These are phyloP conservation scores for Dinoponera quadriceps DNA, from an alignment of 1,140 invertebrate genomes.

Conservation along the genomic window DNA sequence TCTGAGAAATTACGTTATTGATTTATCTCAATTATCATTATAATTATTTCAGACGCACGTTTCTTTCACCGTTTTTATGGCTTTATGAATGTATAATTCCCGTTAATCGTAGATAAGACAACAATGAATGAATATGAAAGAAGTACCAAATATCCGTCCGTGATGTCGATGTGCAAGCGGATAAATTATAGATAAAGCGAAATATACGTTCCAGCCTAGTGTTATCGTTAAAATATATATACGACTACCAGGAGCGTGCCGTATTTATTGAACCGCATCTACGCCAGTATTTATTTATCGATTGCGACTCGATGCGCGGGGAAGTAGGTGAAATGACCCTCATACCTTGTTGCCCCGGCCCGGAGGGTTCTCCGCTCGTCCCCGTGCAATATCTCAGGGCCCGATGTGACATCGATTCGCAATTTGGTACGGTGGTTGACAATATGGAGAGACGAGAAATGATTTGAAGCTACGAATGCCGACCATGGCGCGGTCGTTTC, in stretches of 20 bases:
- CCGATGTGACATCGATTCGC: constrained; percentile 71
- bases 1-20: no score
- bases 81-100: neutral
- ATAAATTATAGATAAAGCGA: constrained; percentile 22
- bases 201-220: neutral
- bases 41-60: no score
- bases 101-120: neutral
- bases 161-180: neutral
- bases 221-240: constrained; percentile 31
- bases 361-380: neutral
- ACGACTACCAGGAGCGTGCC: neutral
- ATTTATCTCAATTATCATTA: no score
- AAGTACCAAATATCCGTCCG: constrained; percentile 8
- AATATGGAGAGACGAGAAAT: constrained; percentile 65
- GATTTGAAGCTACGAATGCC: constrained; percentile 62
- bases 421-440: constrained; percentile 67
- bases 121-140: neutral
- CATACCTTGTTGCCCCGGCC: constrained; percentile 21
- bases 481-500: constrained; percentile 58
- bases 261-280: neutral
- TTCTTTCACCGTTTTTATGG: no score
- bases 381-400: constrained; percentile 46
- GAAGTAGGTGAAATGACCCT: constrained; percentile 42
- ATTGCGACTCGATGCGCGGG: neutral
- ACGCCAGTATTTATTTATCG: constrained; percentile 43